Evolutionary conservation across 2,888 invertebrate species (phyloP).

Genomic region (Acanthosepion esculentum): DNA sequence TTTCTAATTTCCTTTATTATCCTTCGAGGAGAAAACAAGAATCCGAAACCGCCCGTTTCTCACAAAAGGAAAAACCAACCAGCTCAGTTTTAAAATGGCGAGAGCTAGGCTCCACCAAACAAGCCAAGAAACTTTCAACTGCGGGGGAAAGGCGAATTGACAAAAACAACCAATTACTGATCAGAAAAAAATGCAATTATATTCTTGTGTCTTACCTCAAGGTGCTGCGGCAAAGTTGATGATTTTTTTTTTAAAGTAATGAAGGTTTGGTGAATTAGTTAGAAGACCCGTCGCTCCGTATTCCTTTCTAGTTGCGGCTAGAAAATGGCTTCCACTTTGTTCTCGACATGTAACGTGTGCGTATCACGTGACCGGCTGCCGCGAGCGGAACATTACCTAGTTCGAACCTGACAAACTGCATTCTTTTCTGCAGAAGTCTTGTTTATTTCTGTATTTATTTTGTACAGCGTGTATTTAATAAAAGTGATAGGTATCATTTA

Average conservation of each 20-base stretch:
- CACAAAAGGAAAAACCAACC: slow-evolving; percentile 25
- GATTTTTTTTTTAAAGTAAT: not conserved
- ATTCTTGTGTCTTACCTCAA: slow-evolving; percentile 16
- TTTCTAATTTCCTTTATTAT: not conserved
- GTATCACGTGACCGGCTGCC: not conserved
- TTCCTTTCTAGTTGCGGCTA: slow-evolving; percentile 47
- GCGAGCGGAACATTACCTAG: not conserved
- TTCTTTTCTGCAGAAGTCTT: too few species aligned
- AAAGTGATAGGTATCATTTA: too few species aligned
- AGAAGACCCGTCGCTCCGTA: slow-evolving; percentile 46
- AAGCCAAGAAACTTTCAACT: not conserved
- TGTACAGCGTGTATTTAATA: too few species aligned
- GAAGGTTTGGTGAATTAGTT: not conserved
- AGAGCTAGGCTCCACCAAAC: slow-evolving; percentile 43
- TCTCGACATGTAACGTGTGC: slow-evolving; percentile 43
- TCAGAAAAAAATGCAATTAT: slow-evolving; percentile 40
- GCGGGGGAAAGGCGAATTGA: not conserved
- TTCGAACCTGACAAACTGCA: not conserved
- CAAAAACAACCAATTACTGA: not conserved
- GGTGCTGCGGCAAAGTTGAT: not conserved
- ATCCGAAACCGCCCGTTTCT: slow-evolving; percentile 46
- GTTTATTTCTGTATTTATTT: not conserved
- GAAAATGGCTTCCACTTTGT: slow-evolving; percentile 48
- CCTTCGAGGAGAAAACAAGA: not conserved
- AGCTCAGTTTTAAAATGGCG: slow-evolving; percentile 49